Base-by-base conservation (phyloP, 2,797 vertebrate species). In the Fringilla coelebs region DNA sequence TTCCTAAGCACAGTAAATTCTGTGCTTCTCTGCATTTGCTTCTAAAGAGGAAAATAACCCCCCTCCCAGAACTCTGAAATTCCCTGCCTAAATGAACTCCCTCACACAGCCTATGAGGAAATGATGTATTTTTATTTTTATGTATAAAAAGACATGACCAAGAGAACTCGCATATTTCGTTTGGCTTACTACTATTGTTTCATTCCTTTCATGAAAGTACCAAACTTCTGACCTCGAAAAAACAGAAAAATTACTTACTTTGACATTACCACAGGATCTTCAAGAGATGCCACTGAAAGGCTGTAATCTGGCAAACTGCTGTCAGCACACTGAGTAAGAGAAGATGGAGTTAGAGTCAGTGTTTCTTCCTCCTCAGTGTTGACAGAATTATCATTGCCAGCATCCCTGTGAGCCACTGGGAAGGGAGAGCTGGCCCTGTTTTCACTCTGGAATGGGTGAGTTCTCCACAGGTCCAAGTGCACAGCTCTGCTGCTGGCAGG, bases 261-360 rank as follows among this genome's bases (percentile, higher is more conserved):
- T 57, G 99, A 99, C 63, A 99, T 97, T 29, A 99, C 96, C 46
- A 99, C 98, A 31, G 99, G 99, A 95, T 99, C 99, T 70, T 99
- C 99, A 46, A 98, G 57, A 29, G 98, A 98, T 34, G 98, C 85
- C 85, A 94, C 65, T 38, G 97, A 96, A 83, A 96, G 65, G 16
- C 94, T 96, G 38, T 96, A 98, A 73, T 98, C 98, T 93, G 95
- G 74, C 76, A 97, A 95, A 83, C 81, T 96, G 93, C 29, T 95
- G 68, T 95, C 94, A 97, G 77, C 82, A 91, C 96, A 96, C 71
- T 86, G 97, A 96, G 84, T 96, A 83, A 95, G 10, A 60, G 97
- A 97, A 86, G 96, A 95, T 5, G 97, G 91, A 68, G 95, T 89
- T 6, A 97, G 97, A 94, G 97, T 98, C 66, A 98, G 98, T 90